Base-by-base conservation (phyloP, 2,797 vertebrate species). In the Thamnophis elegans region DNA sequence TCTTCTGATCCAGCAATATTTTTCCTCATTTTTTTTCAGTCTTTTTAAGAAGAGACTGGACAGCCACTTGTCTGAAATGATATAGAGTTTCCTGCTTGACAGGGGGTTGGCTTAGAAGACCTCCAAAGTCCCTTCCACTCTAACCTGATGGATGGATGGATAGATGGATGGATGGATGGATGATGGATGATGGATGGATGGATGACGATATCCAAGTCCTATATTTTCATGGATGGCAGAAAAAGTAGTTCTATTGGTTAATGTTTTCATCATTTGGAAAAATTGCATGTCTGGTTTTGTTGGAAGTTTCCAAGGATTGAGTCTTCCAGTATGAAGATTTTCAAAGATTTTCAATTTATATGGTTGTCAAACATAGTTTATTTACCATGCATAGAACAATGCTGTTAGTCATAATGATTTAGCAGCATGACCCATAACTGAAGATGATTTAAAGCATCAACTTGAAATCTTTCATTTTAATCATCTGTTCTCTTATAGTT, bases 391-490 rank as follows among this genome's bases (percentile, higher is more conserved):
- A 42, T 4, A 82, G 36, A 47, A 82, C 36, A 36, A 36, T 36
- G 73, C 73, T 78, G 73, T 25, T 82, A 42, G 16, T 82, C 73
- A 47, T 82, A 82, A 82, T 42, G 36, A 78, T 78, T 73, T 78
- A 82, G 36, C 73, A 82, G 20, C 56, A 93, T 91, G 42, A 78
- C 20, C 65, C 58, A 6, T 59, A 93, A 87, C 20, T 90, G 55
- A 90, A 90, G 60, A 90, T 68, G 88, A 90, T 92, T 90, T 92
- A 92, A 92, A 87, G 65, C n/a, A 86, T 53, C 16, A 90, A n/a
- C 51, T 85, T 90, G 65, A 78, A 90, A 90, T 56, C n/a, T 28
- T 93, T 65, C 22, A 90, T 93, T 93, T 90, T 60, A 93, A 25
- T 42, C 85, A 93, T 60, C 62, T 87, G 62, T 51, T 90, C 47